phyloP scores from a whole-genome alignment of 2,888 invertebrate species.

The Bellardia pandia region DNA sequence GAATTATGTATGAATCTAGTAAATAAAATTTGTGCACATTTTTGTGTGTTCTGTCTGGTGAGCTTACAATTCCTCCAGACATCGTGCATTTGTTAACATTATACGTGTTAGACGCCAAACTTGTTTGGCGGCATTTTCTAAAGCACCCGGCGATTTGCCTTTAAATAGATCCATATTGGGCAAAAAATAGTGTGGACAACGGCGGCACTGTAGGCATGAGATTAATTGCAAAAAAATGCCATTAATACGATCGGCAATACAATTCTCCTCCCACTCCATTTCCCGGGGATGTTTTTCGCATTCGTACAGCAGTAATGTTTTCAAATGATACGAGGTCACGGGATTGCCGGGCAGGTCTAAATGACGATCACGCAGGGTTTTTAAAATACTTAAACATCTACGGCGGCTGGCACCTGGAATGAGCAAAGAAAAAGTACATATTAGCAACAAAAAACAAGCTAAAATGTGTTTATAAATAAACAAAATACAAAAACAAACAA shows the following conservation, averaged over 20 bases:
- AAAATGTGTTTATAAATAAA: background rate
- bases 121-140: slow-evolving; percentile 97
- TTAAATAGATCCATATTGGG: slow-evolving; percentile 97
- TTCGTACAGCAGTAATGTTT: slow-evolving; percentile 95
- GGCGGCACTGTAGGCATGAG: slow-evolving; percentile 96
- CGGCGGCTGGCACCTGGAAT: slow-evolving; percentile 90
- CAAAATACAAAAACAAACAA: background rate
- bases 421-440: background rate
- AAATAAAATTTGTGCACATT: slow-evolving; percentile 29
- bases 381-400: slow-evolving; percentile 94
- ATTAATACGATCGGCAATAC: slow-evolving; percentile 95
- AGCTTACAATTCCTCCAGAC: slow-evolving; percentile 87
- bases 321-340: slow-evolving; percentile 95
- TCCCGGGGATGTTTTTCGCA: slow-evolving; percentile 98
- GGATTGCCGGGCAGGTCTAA: slow-evolving; percentile 95
- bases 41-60: background rate
- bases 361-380: slow-evolving; percentile 95
- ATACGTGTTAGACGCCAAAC: slow-evolving; percentile 96
- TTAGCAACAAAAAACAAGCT: background rate
- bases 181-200: slow-evolving; percentile 98
- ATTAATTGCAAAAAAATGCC: slow-evolving; percentile 97
- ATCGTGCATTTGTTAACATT: slow-evolving; percentile 95
- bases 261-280: slow-evolving; percentile 96
- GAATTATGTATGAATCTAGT: background rate
- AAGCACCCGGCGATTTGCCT: slow-evolving; percentile 94